Percentiles rank a stretch among this genome's conserved stretches.
Evolutionary conservation across 2,888 invertebrate species (phyloP).

Genomic region (Chymomyza fuscimana): DNA sequence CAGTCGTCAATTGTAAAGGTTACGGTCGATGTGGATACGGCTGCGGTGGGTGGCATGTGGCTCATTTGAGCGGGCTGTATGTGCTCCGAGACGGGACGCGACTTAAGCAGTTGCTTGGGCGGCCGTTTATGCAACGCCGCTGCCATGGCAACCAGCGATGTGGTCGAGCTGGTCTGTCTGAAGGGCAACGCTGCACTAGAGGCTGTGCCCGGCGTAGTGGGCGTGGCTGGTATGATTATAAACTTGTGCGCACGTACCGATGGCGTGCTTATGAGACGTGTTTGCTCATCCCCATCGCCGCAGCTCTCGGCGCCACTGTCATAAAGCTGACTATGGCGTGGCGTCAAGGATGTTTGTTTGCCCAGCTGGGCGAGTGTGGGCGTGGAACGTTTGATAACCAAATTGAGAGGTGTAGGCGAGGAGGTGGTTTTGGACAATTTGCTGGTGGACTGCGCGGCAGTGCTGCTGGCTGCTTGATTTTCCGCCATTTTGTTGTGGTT

Average conservation of each 20-base stretch:
- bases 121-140: slow-evolving; percentile 55
- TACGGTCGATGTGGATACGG: slow-evolving; percentile 62
- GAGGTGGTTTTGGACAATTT: slow-evolving; percentile 55
- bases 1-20: slow-evolving; percentile 66
- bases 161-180: slow-evolving; percentile 64
- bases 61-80: slow-evolving; percentile 49
- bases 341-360: slow-evolving; percentile 49
- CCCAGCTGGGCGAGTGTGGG: slow-evolving; percentile 57
- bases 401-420: slow-evolving; percentile 57
- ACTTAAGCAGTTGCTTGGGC: slow-evolving; percentile 46
- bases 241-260: slow-evolving; percentile 76
- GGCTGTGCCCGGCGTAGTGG: slow-evolving; percentile 48
- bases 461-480: slow-evolving; percentile 17
- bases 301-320: slow-evolving; percentile 76
- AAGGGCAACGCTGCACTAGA: slow-evolving; percentile 41
- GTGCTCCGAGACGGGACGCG: slow-evolving; percentile 65
- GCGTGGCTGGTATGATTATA: slow-evolving; percentile 77
- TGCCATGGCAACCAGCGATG: slow-evolving; percentile 66
- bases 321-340: slow-evolving; percentile 72
- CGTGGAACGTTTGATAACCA: slow-evolving; percentile 43
- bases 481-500: slow-evolving; percentile 31
- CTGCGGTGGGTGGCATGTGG: slow-evolving; percentile 34
- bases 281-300: slow-evolving; percentile 74
- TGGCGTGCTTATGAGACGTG: slow-evolving; percentile 73
- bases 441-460: neutral